Percentiles rank a stretch among this genome's conserved stretches.
Conservation (phyloP, 2,113 vertebrate genomes). For the Montifringilla adamsi region DNA sequence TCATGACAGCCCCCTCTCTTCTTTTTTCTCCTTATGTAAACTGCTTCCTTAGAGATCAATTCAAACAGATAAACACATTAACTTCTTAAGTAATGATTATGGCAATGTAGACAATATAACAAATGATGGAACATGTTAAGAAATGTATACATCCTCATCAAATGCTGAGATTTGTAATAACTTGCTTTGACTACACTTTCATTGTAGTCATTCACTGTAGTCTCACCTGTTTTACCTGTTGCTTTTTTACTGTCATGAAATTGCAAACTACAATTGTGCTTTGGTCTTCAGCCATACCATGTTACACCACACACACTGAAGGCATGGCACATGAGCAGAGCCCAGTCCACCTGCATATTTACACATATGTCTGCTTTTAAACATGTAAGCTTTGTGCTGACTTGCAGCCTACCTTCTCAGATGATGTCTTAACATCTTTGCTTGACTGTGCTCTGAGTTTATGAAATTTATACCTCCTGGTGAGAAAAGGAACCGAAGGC, state of each 20-base stretch:
- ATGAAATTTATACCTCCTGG: background rate
- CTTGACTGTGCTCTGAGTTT: background rate
- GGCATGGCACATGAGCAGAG: background rate
- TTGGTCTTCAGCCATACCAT: background rate
- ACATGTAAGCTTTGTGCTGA: background rate
- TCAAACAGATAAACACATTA: conserved; percentile 3
- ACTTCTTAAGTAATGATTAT: conserved; percentile 14
- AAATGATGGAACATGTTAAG: background rate
- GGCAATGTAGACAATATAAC: background rate
- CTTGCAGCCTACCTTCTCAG: background rate
- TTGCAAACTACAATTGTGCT: background rate
- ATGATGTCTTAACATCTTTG: background rate
- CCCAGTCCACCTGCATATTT: background rate
- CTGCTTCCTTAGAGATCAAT: conserved; percentile 7
- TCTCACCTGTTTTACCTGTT: conserved; percentile 38
- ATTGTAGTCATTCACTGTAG: background rate
- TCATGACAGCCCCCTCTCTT: background rate
- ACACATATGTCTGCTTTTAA: background rate
- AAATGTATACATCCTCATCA: background rate
- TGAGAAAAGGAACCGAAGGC: background rate
- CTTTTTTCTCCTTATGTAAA: background rate
- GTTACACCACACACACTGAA: background rate
- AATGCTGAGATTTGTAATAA: background rate
- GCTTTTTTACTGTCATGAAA: background rate
- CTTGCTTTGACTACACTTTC: background rate